phyloP scores from a whole-genome alignment of 2,113 vertebrate genomes.

The Montifringilla adamsi region DNA sequence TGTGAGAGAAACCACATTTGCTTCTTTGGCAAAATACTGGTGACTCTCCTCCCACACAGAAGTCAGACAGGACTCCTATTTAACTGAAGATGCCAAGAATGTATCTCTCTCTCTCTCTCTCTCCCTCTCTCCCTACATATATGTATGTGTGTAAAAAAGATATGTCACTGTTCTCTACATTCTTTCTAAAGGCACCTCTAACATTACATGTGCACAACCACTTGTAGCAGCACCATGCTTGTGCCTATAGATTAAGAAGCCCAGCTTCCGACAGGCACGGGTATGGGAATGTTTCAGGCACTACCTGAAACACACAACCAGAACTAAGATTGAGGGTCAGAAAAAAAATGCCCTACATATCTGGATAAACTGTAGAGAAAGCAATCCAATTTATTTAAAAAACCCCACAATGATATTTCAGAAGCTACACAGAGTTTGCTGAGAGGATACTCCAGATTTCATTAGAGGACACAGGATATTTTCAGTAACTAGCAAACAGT shows the following conservation, averaged over 20 bases:
- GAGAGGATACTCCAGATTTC: neutral
- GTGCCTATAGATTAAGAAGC: neutral
- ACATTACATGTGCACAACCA: neutral
- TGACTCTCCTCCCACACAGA: conserved; percentile 1
- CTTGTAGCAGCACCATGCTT: neutral
- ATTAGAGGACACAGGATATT: neutral
- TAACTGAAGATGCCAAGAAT: neutral
- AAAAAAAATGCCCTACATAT: neutral
- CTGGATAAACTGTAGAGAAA: neutral
- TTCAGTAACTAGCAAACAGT: neutral
- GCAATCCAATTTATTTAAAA: neutral
- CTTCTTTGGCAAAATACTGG: neutral
- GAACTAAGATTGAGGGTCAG: neutral
- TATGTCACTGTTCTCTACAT: neutral
- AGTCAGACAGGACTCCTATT: neutral
- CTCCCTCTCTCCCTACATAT: neutral
- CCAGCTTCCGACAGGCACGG: accelerated
- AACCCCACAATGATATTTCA: neutral
- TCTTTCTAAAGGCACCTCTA: neutral
- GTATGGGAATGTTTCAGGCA: neutral
- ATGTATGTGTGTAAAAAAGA: neutral
- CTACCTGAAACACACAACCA: neutral
- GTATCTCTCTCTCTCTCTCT: neutral
- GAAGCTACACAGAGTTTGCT: neutral
- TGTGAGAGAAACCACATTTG: conserved; percentile 41